phyloP scores from a whole-genome alignment of 2,797 vertebrate species.

The Mus minutoides region DNA sequence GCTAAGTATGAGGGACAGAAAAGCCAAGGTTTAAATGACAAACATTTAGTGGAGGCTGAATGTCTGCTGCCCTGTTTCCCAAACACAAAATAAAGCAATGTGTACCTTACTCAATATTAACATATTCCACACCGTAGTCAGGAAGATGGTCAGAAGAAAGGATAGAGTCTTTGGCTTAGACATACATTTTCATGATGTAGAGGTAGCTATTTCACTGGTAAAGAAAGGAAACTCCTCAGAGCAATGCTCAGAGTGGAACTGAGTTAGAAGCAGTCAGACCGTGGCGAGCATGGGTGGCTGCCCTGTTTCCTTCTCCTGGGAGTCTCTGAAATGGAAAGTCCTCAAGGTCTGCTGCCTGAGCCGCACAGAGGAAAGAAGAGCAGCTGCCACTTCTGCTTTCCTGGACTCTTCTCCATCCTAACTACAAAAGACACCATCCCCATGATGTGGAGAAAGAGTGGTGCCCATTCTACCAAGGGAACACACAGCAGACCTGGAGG shows the following conservation, averaged over 20 bases:
- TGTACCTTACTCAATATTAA: neutral
- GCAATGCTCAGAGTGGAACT: neutral
- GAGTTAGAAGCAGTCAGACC: neutral
- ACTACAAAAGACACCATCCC: neutral
- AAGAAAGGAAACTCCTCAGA: slow-evolving; percentile 39
- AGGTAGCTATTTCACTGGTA: neutral
- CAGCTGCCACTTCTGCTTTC: neutral
- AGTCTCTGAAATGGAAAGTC: neutral
- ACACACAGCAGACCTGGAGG: neutral
- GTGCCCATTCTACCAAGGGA: neutral
- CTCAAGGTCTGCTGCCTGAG: neutral
- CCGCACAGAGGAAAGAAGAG: neutral
- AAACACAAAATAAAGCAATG: slow-evolving; percentile 14
- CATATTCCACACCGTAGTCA: neutral
- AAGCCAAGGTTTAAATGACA: slow-evolving; percentile 39
- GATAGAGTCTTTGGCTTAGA: neutral
- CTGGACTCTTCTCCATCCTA: neutral
- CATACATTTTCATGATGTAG: neutral
- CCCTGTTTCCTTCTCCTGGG: neutral
- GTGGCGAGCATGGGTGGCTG: neutral
- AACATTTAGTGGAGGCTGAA: slow-evolving; percentile 42
- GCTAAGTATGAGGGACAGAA: slow-evolving; percentile 46
- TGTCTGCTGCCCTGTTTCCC: neutral
- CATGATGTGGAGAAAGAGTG: neutral
- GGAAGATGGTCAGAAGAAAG: neutral